Conservation (phyloP, 37 sponge, comb jelly and placozoan species). For the Cladorhizidae sp. region DNA sequence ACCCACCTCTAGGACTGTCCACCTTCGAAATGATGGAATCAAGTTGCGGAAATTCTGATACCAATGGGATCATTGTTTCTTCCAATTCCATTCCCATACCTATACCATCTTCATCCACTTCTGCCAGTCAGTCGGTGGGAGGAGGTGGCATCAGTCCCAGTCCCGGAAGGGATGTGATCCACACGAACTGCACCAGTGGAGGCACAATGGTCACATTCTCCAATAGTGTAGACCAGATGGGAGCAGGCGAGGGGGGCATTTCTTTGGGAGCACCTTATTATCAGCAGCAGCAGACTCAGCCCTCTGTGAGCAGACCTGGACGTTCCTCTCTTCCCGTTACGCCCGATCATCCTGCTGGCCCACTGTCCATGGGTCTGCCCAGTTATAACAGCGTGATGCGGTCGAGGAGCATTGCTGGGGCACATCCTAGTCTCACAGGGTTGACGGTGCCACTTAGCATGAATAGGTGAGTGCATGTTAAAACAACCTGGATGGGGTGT, state of each 20-base stretch:
- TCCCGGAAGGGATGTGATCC: neutral
- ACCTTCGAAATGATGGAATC: constrained; percentile 55
- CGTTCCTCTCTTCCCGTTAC: constrained; percentile 3
- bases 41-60: neutral
- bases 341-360: neutral
- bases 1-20: neutral
- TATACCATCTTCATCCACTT: neutral
- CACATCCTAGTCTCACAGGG: neutral
- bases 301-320: neutral
- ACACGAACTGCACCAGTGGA: too few species aligned
- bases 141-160: neutral
- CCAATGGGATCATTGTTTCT: neutral
- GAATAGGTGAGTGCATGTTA: neutral
- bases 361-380: neutral
- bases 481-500: too few species aligned
- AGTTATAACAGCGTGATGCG: constrained; percentile 12
- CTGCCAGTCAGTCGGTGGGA: neutral
- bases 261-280: neutral
- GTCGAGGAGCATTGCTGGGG: neutral
- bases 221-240: neutral
- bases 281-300: neutral
- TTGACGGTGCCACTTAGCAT: neutral
- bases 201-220: too few species aligned
- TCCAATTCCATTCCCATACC: neutral
- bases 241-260: neutral